Evolutionary conservation across 2,797 vertebrate genomes (phyloP).

Genomic region (Limosa lapponica): DNA sequence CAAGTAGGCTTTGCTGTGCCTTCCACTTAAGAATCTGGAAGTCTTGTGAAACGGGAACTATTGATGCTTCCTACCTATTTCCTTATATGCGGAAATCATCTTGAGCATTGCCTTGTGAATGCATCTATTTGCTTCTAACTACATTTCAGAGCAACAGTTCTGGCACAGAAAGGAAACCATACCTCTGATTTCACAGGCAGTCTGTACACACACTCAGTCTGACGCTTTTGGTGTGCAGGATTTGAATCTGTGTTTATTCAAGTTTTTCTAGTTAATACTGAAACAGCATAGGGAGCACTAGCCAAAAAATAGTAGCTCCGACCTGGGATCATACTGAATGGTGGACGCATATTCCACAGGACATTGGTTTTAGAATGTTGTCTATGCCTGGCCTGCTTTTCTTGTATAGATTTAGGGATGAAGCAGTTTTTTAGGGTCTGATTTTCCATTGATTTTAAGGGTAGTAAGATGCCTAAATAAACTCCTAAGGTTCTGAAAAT

Average conservation of each 20-base stretch:
- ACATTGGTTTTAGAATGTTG: not conserved
- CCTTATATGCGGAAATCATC: not conserved
- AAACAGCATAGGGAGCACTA: not conserved
- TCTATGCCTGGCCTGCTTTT: not conserved
- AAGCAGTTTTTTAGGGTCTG: not conserved
- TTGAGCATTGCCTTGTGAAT: not conserved
- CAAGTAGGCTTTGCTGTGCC: not conserved
- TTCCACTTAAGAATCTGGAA: not conserved
- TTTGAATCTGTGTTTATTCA: not conserved
- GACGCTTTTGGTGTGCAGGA: fast-evolving
- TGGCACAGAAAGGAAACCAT: not conserved
- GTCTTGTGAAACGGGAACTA: not conserved
- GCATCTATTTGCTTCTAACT: not conserved
- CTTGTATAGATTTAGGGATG: not conserved
- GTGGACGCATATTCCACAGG: not conserved
- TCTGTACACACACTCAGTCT: not conserved
- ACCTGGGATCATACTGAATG: not conserved
- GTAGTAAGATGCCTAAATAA: not conserved
- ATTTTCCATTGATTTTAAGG: not conserved
- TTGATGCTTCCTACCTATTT: not conserved
- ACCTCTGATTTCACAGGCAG: not conserved
- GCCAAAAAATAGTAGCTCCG: not conserved
- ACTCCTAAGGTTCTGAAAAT: not conserved
- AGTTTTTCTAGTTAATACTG: not conserved
- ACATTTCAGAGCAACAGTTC: not conserved